A percentile compares a stretch with the other conserved stretches of the same genome.
phyloP scores from a whole-genome alignment of 2,888 invertebrate genomes.

The Podabrus alpinus region DNA sequence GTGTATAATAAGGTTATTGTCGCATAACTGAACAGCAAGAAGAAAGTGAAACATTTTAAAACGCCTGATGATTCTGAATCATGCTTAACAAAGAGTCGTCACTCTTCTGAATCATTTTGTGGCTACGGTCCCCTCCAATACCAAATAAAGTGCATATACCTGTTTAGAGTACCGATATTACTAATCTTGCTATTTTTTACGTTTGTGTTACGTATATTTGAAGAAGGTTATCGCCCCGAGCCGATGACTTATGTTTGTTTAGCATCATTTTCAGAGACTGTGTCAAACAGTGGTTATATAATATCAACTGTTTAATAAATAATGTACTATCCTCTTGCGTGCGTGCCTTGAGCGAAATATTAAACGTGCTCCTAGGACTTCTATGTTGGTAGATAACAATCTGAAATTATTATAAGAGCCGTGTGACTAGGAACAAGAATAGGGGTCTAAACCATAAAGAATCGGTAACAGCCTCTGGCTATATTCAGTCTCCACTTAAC shows the following conservation, averaged over 20 bases:
- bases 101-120: constrained; percentile 31
- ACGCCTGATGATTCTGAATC: constrained; percentile 23
- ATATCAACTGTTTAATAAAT: constrained; percentile 6
- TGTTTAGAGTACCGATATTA: constrained; percentile 33
- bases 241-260: constrained; percentile 28
- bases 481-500: constrained; percentile 28
- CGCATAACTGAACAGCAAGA: constrained; percentile 25
- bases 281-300: constrained; percentile 18
- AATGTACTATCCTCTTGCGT: constrained; percentile 20
- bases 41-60: constrained; percentile 24
- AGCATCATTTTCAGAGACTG: constrained; percentile 22
- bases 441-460: constrained; percentile 22
- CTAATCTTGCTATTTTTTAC: constrained; percentile 32
- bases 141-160: constrained; percentile 35
- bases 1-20: constrained; percentile 25
- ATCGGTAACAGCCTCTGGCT: constrained; percentile 28
- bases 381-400: constrained; percentile 28
- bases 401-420: constrained; percentile 27
- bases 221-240: constrained; percentile 29
- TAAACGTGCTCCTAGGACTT: constrained; percentile 22
- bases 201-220: constrained; percentile 22
- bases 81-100: constrained; percentile 23
- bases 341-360: constrained; percentile 22
- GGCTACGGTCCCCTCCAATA: constrained; percentile 25
- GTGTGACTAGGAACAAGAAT: constrained; percentile 29